Evolutionary conservation across 2,888 invertebrate genomes (phyloP).

Genomic region (Synergus laeviventris): DNA sequence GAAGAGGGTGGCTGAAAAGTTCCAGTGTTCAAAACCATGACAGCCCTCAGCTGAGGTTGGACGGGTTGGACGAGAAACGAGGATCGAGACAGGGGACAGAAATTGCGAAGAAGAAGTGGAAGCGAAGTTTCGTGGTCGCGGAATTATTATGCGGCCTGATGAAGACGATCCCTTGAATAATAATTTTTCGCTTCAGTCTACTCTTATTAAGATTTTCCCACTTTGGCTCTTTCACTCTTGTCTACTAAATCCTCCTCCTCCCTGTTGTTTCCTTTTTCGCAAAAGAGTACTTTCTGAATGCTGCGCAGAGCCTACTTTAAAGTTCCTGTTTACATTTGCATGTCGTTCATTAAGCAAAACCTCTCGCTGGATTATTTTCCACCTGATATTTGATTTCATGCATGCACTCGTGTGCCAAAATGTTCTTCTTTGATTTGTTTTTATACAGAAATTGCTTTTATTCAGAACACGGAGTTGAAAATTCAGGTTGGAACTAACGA

Average conservation of each 20-base stretch:
- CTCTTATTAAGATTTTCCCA: slow-evolving; percentile 26
- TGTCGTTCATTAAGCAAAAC: background rate
- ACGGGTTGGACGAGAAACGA: slow-evolving; percentile 18
- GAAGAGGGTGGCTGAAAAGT: slow-evolving; percentile 19
- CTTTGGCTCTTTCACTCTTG: slow-evolving; percentile 6
- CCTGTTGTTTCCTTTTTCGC: slow-evolving; percentile 10
- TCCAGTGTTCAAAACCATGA: slow-evolving; percentile 30
- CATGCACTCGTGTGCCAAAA: background rate
- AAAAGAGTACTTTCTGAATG: slow-evolving; percentile 34
- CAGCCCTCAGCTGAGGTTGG: slow-evolving; percentile 24
- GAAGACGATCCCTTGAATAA: slow-evolving; percentile 46
- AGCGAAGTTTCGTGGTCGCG: slow-evolving; percentile 14
- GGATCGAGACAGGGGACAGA: slow-evolving; percentile 19
- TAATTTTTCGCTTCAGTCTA: slow-evolving; percentile 41
- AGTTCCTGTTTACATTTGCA: slow-evolving; percentile 17
- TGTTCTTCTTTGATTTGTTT: background rate
- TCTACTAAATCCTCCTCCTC: background rate
- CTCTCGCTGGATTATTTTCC: background rate
- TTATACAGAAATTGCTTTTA: background rate
- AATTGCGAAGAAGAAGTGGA: slow-evolving; percentile 22
- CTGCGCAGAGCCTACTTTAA: background rate
- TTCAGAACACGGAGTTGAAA: background rate
- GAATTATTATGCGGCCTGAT: slow-evolving; percentile 43
- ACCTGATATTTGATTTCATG: background rate
- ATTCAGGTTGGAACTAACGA: background rate